Conservation (phyloP, 2,888 invertebrate species). For the Drosophila cognata region DNA sequence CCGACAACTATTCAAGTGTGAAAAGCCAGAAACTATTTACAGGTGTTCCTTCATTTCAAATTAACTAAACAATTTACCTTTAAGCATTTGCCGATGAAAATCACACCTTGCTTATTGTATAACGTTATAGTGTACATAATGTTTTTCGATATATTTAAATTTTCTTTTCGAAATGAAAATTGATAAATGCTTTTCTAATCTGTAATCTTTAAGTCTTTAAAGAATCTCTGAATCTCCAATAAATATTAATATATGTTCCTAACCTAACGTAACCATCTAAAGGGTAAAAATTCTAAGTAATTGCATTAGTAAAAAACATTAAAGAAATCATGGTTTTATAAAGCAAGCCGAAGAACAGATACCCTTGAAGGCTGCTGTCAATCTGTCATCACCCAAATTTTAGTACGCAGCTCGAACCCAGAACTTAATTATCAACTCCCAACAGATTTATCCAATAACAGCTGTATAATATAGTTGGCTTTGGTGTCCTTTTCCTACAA, state of each 20-base stretch:
- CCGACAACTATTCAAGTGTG: slow-evolving; percentile 19
- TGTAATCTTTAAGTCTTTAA: not conserved
- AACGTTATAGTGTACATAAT: not conserved
- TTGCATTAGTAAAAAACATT: not conserved
- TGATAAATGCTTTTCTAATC: not conserved
- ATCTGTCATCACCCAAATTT: not conserved
- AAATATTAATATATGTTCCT: not conserved
- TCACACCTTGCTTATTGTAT: not conserved
- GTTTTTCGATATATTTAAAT: not conserved
- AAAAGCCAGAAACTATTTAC: slow-evolving; percentile 16
- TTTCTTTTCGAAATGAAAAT: not conserved
- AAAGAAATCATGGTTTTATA: fast-evolving
- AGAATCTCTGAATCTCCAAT: not conserved
- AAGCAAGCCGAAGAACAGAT: not conserved
- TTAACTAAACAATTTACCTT: not conserved
- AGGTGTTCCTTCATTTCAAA: not conserved
- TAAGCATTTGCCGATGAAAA: not conserved
- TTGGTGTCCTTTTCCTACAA: not conserved
- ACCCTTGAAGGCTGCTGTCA: not conserved
- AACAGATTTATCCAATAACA: not conserved
- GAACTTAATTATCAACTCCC: not conserved
- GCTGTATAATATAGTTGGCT: not conserved
- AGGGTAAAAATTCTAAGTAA: not conserved
- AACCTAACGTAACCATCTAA: not conserved
- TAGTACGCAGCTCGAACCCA: not conserved